Percentiles rank a stretch among this genome's conserved stretches.
Evolutionary conservation across 2,113 vertebrate species (phyloP).

Genomic region (Anguilla rostrata): DNA sequence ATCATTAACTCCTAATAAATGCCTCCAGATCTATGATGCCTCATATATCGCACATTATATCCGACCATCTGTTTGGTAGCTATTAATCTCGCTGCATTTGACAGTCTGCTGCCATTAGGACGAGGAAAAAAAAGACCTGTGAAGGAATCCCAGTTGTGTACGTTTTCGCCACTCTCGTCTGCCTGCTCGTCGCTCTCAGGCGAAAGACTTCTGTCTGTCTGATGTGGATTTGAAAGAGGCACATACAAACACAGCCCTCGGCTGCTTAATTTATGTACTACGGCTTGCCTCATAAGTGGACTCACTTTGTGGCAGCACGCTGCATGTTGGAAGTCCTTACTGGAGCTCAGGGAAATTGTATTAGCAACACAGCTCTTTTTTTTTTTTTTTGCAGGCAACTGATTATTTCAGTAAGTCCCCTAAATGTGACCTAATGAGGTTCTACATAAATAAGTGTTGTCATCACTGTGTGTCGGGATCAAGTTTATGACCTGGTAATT

Average conservation of each 20-base stretch:
- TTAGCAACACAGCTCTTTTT: not conserved
- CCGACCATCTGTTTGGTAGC: slow-evolving; percentile 8
- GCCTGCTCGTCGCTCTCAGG: not conserved
- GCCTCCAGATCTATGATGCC: not conserved
- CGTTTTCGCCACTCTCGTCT: not conserved
- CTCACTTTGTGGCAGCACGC: not conserved
- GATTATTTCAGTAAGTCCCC: not conserved
- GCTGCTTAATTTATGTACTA: not conserved
- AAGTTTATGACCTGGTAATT: not conserved
- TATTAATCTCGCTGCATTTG: not conserved
- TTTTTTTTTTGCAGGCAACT: not conserved
- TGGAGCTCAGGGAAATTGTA: not conserved
- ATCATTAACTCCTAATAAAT: not conserved
- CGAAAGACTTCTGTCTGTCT: not conserved
- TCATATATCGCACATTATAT: not conserved
- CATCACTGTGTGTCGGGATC: not conserved
- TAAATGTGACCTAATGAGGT: not conserved
- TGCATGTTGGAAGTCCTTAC: not conserved
- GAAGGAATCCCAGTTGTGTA: not conserved
- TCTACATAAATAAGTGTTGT: not conserved
- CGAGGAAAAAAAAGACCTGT: not conserved
- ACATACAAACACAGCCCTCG: not conserved
- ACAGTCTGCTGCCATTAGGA: not conserved
- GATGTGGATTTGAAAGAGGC: not conserved
- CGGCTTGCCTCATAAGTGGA: not conserved